These are phyloP conservation scores for Toxonevra muliebris DNA, from an alignment of 2,888 invertebrate genomes.

Conservation along the genomic window DNA sequence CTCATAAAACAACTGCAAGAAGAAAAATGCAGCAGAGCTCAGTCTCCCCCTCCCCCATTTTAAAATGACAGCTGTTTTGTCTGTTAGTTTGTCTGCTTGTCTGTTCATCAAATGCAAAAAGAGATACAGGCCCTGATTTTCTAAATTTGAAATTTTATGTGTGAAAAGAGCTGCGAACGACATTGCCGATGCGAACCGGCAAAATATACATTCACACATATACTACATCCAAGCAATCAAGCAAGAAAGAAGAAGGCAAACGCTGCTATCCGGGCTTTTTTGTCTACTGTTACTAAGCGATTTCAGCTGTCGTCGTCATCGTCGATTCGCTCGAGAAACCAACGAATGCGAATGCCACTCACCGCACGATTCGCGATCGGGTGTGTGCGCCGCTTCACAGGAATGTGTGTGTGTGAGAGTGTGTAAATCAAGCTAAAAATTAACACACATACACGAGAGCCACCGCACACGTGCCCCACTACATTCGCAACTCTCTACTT, in stretches of 20 bases:
- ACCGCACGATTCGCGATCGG: too few species aligned
- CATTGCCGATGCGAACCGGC: conserved; percentile 30
- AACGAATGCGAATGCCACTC: too few species aligned
- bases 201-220: neutral
- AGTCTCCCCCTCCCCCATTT: too few species aligned
- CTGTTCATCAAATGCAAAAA: conserved; percentile 24
- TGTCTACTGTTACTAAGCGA: conserved; percentile 41
- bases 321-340: too few species aligned
- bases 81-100: neutral
- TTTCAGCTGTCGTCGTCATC: conserved; percentile 16
- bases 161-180: conserved; percentile 7
- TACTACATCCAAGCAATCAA: too few species aligned
- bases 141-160: conserved; percentile 55
- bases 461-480: conserved; percentile 62
- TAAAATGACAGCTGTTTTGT: too few species aligned
- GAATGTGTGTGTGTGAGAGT: neutral
- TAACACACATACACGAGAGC: conserved; percentile 22
- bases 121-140: conserved; percentile 56
- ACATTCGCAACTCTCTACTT: conserved; percentile 42
- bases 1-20: neutral
- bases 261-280: conserved; percentile 28
- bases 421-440: too few species aligned
- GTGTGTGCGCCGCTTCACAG: too few species aligned
- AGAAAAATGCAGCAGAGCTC: too few species aligned
- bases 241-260: conserved; percentile 1